Evolutionary conservation across 2,113 vertebrate genomes (phyloP).

Genomic region (Boulengeromyrus knoepffleri): DNA sequence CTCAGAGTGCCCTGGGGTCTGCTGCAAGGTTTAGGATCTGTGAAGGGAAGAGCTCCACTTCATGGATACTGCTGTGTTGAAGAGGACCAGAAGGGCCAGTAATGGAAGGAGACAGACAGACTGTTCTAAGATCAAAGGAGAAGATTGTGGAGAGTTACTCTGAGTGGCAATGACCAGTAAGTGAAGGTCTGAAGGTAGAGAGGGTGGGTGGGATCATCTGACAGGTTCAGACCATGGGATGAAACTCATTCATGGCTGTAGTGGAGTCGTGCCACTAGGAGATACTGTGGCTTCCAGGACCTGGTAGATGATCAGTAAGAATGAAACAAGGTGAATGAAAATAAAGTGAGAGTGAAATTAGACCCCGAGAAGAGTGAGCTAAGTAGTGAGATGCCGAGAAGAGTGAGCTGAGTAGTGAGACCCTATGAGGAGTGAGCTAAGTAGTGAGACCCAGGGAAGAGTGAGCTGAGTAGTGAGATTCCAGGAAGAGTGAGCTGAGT

Average conservation of each 20-base stretch:
- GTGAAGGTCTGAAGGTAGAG: conserved; percentile 13
- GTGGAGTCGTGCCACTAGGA: background rate
- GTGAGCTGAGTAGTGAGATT: too few relatives aligned
- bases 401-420: too few relatives aligned
- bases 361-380: background rate
- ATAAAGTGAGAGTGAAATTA: background rate
- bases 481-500: too few relatives aligned
- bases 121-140: conserved; percentile 36
- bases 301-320: background rate
- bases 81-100: background rate
- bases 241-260: background rate
- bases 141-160: conserved; percentile 37
- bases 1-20: conserved; percentile 48
- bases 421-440: too few relatives aligned
- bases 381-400: too few relatives aligned
- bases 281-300: background rate
- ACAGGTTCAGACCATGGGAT: background rate
- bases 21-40: conserved; percentile 49
- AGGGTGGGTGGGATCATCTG: background rate
- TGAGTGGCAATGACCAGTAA: background rate
- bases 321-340: background rate
- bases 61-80: conserved; percentile 19
- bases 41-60: conserved; percentile 45
- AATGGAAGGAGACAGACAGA: conserved; percentile 19
- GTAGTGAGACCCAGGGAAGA: too few relatives aligned